Evolutionary conservation across 2,113 vertebrate species (phyloP).

Genomic region (Cheirogaleus medius): DNA sequence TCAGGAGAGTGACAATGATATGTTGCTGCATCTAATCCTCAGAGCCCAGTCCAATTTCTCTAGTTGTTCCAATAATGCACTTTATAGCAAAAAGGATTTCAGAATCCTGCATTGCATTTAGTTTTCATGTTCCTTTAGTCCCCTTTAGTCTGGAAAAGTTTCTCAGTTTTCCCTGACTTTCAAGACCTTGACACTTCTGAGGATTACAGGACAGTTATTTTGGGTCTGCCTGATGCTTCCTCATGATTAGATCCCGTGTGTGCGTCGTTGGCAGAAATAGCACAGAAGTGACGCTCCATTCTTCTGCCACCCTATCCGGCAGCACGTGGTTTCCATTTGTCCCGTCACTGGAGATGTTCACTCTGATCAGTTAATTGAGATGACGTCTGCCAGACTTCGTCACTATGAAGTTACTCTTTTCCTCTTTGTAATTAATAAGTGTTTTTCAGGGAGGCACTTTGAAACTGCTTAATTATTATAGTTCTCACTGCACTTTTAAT

Average conservation of each 20-base stretch:
- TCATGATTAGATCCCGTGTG: conserved; percentile 18
- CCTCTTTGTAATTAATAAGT: conserved; percentile 4
- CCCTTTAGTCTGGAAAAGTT: not conserved
- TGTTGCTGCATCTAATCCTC: not conserved
- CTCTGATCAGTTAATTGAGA: conserved; percentile 12
- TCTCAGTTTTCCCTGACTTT: conserved; percentile 21
- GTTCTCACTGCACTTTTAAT: not conserved
- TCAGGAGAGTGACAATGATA: not conserved
- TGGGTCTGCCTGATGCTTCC: conserved; percentile 48
- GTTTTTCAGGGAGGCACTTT: not conserved
- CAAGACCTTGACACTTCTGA: not conserved
- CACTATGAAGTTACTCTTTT: not conserved
- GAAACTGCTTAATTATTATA: not conserved
- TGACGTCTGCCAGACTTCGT: not conserved
- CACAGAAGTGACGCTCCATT: not conserved
- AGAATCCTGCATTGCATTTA: not conserved
- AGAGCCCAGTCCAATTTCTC: not conserved
- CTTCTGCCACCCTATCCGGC: not conserved
- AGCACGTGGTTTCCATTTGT: not conserved
- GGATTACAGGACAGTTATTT: conserved; percentile 46
- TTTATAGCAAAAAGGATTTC: not conserved
- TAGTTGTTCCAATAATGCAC: not conserved
- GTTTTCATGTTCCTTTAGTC: not conserved
- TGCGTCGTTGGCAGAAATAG: conserved; percentile 16
- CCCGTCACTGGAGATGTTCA: not conserved